A percentile compares a stretch with the other conserved stretches of the same genome.
Evolutionary conservation across 2,888 invertebrate genomes (phyloP).

Genomic region (Rhagium mordax): DNA sequence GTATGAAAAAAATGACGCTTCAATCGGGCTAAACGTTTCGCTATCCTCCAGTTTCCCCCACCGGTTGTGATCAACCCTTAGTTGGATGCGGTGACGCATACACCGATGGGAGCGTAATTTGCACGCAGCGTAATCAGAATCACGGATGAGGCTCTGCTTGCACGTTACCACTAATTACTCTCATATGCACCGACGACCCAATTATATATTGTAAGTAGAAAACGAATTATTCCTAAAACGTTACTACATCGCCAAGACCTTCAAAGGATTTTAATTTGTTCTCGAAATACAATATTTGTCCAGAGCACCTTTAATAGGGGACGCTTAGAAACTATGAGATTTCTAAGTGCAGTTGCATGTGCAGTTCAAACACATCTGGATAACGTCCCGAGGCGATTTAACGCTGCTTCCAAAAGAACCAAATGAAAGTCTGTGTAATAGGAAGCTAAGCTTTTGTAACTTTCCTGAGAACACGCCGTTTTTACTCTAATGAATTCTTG

Average conservation of each 20-base stretch:
- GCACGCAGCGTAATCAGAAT: constrained; percentile 44
- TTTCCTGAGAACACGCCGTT: constrained; percentile 11
- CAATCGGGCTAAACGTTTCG: neutral
- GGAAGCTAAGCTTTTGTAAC: constrained; percentile 32
- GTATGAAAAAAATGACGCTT: neutral
- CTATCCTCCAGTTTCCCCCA: neutral
- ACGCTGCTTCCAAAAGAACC: constrained; percentile 32
- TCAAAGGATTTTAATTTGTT: neutral
- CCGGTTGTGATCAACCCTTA: constrained; percentile 3
- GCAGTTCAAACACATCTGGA: constrained; percentile 33
- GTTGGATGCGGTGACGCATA: constrained; percentile 34
- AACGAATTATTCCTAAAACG: neutral
- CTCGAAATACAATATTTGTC: too few relatives aligned
- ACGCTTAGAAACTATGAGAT: constrained; percentile 33
- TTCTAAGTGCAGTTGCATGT: constrained; percentile 47
- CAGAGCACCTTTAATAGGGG: too few relatives aligned
- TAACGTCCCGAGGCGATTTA: constrained; percentile 36
- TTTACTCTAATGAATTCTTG: constrained; percentile 25
- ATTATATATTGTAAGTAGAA: neutral
- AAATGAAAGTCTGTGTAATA: constrained; percentile 39
- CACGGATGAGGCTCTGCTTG: constrained; percentile 39
- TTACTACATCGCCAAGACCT: neutral
- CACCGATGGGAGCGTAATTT: constrained; percentile 32
- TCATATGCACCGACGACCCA: constrained; percentile 36
- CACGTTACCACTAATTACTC: constrained; percentile 48